Percentiles rank a stretch among this genome's conserved stretches.
Evolutionary conservation across 64 coral and sea anemone genomes (phyloP).

Genomic region (Orbicella faveolata): DNA sequence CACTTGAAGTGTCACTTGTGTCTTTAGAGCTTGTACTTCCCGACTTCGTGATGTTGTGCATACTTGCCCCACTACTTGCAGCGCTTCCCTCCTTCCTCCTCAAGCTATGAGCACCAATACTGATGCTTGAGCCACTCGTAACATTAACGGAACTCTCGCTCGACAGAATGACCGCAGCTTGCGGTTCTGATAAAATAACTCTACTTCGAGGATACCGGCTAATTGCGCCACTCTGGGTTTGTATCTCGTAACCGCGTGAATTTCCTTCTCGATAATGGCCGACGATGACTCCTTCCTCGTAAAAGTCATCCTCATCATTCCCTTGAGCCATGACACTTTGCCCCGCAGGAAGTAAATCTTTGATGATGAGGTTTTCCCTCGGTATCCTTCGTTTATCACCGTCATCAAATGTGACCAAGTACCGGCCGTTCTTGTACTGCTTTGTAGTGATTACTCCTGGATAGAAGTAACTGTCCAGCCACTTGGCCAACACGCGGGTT

Average conservation of each 20-base stretch:
- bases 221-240: conserved; percentile 48
- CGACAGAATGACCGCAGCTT: conserved; percentile 43
- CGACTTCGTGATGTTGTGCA: neutral
- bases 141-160: conserved; percentile 39
- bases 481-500: conserved; percentile 75
- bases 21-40: conserved; percentile 57
- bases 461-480: conserved; percentile 75
- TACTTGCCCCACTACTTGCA: neutral
- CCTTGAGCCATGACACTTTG: conserved; percentile 80
- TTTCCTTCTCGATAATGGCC: conserved; percentile 65
- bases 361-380: conserved; percentile 63
- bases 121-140: conserved; percentile 52
- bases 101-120: conserved; percentile 32
- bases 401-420: conserved; percentile 76
- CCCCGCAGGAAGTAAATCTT: conserved; percentile 61
- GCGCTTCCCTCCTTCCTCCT: neutral
- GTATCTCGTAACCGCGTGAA: conserved; percentile 68
- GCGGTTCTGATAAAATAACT: conserved; percentile 66
- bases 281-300: conserved; percentile 67
- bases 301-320: conserved; percentile 48
- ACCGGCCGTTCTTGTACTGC: conserved; percentile 60
- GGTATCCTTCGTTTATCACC: conserved; percentile 75
- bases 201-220: conserved; percentile 65
- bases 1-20: conserved; percentile 42
- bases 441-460: conserved; percentile 59